A percentile compares a stretch with the other conserved stretches of the same genome.
These are phyloP conservation scores for Murina feae DNA, from an alignment of 2,113 vertebrate species.

Conservation along the genomic window DNA sequence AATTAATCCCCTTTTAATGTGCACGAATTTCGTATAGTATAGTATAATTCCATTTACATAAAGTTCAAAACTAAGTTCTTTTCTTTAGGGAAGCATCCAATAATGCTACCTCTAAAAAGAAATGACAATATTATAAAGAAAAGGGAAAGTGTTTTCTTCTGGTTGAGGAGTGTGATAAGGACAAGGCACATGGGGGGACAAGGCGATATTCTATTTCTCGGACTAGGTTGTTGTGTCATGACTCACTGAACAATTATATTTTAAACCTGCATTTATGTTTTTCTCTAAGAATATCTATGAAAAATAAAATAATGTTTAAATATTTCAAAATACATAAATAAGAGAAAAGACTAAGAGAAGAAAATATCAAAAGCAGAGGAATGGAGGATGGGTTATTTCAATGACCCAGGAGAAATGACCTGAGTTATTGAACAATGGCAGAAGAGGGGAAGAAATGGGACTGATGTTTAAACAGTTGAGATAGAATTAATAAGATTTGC, in stretches of 20 bases:
- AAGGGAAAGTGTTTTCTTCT: neutral
- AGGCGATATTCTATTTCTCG: neutral
- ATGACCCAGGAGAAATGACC: neutral
- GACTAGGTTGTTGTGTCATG: neutral
- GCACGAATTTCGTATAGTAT: too few relatives aligned
- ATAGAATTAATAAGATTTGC: neutral
- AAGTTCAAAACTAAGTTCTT: conserved; percentile 19
- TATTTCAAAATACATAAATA: neutral
- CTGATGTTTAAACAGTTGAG: neutral
- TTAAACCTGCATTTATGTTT: neutral
- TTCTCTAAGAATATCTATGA: neutral
- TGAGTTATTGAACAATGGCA: neutral
- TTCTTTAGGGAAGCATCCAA: conserved; percentile 21
- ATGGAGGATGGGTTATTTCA: neutral
- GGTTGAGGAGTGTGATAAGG: neutral
- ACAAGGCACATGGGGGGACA: neutral
- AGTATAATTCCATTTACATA: conserved; percentile 31
- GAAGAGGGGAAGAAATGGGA: neutral
- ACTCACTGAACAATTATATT: neutral
- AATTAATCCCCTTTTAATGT: too few relatives aligned
- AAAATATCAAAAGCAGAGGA: neutral
- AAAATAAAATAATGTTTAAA: neutral
- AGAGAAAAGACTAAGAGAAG: neutral
- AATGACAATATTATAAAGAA: neutral
- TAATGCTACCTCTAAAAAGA: neutral